Evolutionary conservation across 1,140 invertebrate genomes (phyloP), one percentile per base, ranked within the genome.

Genomic region (Lepidurus couesii): DNA sequence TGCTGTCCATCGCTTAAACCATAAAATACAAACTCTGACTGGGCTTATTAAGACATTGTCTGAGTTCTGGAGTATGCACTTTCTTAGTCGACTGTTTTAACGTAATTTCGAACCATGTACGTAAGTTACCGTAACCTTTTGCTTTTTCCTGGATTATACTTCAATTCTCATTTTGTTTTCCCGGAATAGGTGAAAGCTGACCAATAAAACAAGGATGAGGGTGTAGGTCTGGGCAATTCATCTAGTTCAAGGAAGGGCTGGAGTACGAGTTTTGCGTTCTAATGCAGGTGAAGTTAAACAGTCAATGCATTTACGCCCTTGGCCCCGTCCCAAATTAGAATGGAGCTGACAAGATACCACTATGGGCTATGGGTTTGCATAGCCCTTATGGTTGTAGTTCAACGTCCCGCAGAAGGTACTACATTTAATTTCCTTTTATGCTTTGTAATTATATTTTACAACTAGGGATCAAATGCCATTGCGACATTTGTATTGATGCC

Each of bases 401-500:
- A 2, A 65, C 53, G 21, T 16, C 21, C 9, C 6, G 53, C 13
- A 13, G 53, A 13, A 16, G 53, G 53, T 65, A 65, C 6, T 21
- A 1, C 8, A 4, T n/a, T 0, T 3, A 65, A 5, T 65, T 65
- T 7, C 1, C 13, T 7, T 7, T 13, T n/a, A 10, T 65, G 9
- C 1, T 16, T 7, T 16, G 4, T 16, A 65, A n/a, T 65, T n/a
- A 65, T 65, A 73, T 76, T 74, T 77, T 13, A 77, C 80, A 87
- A 87, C 76, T 79, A 91, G 90, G 89, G 82, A 83, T 90, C 78
- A 89, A 90, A 84, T 93, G 92, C 84, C 89, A 91, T 84, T 93
- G 92, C 86, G 92, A 93, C 83, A 89, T 91, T 83, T 94, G 92
- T 84, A 79, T 77, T n/a, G 87, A 90, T n/a, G 88, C 86, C n/a